A percentile compares a stretch with the other conserved stretches of the same genome.
Conservation (phyloP, 2,797 vertebrate species). For the Macropus fuliginosus region DNA sequence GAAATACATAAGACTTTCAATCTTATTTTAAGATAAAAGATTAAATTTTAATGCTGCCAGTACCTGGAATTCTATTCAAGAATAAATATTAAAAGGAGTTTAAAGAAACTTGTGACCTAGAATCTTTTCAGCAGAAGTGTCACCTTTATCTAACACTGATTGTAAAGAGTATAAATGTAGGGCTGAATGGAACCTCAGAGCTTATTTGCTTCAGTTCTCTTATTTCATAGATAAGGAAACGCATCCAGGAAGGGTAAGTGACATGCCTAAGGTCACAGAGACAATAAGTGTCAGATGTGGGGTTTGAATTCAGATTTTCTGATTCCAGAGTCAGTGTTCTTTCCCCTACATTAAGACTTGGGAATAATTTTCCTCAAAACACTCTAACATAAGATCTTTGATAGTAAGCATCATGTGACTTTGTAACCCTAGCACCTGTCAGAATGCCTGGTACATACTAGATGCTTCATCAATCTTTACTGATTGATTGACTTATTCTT, state of each 20-base stretch:
- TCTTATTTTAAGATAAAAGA: conserved; percentile 1
- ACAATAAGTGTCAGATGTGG: not conserved
- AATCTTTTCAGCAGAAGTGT: not conserved
- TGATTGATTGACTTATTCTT: not conserved
- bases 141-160: not conserved
- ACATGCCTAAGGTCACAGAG: not conserved
- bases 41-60: not conserved
- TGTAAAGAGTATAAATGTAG: not conserved
- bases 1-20: not conserved
- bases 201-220: not conserved
- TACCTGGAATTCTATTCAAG: not conserved
- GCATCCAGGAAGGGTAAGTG: not conserved
- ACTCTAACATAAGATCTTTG: not conserved
- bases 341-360: not conserved
- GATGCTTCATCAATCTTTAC: not conserved
- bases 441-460: not conserved
- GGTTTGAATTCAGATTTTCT: not conserved
- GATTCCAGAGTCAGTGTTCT: not conserved
- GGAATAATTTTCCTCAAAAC: not conserved
- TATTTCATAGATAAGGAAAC: not conserved
- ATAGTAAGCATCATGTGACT: not conserved
- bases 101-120: not conserved
- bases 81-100: not conserved
- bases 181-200: not conserved
- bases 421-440: not conserved